Conservation (phyloP, 1,140 invertebrate species). For the Samia ricini region DNA sequence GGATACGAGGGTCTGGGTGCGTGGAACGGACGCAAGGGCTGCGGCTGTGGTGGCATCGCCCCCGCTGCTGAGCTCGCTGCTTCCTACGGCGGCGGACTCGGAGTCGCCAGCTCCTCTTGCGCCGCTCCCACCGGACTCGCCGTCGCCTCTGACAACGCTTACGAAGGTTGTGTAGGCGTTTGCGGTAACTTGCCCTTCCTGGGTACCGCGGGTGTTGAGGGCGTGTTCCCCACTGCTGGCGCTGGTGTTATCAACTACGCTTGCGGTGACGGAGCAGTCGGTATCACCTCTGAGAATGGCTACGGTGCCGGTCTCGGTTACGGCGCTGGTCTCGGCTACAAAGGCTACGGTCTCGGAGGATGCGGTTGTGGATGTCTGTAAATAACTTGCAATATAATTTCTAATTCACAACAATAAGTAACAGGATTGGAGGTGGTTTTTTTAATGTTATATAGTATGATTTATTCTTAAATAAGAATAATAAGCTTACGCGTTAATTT, state of each 20-base stretch:
- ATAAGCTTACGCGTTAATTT: too few species aligned
- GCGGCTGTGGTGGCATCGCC: background rate
- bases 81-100: slow-evolving; percentile 10
- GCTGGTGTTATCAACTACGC: slow-evolving; percentile 12
- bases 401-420: too few species aligned
- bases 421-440: background rate
- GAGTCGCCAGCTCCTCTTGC: slow-evolving; percentile 9
- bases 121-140: slow-evolving; percentile 14
- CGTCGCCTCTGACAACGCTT: slow-evolving; percentile 12
- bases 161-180: slow-evolving; percentile 7
- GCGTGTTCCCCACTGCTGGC: slow-evolving; percentile 13
- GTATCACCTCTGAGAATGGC: slow-evolving; percentile 4
- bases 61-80: slow-evolving; percentile 6
- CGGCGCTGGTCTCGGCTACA: background rate
- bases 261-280: slow-evolving; percentile 13
- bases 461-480: too few species aligned
- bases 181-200: slow-evolving; percentile 15
- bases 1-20: slow-evolving; percentile 1
- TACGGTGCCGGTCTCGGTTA: background rate
- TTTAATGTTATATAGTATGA: too few species aligned
- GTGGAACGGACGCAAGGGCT: background rate
- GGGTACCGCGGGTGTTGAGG: slow-evolving; percentile 13
- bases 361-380: background rate
- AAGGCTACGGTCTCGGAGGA: background rate
- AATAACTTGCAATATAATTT: background rate